phyloP scores from a whole-genome alignment of 2,888 invertebrate species.

The Luperina testacea region DNA sequence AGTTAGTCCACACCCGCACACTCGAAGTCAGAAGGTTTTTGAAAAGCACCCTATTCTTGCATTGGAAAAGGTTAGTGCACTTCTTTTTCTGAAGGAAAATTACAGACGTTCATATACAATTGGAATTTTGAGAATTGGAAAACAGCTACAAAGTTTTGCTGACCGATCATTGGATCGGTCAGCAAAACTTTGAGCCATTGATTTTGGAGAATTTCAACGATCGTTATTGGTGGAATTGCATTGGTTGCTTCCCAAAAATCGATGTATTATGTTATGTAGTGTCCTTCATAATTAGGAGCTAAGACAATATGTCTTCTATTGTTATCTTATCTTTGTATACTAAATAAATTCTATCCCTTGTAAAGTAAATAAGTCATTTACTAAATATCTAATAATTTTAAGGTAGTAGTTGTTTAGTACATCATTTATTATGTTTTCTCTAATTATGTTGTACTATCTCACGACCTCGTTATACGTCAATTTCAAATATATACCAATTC shows the following conservation, averaged over 20 bases:
- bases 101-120: conserved; percentile 21
- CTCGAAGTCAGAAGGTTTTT: conserved; percentile 43
- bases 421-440: no score
- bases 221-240: neutral
- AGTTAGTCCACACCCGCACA: conserved; percentile 66
- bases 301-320: neutral
- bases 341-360: neutral
- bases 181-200: conserved; percentile 9
- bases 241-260: neutral
- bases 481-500: neutral
- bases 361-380: neutral
- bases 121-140: conserved; percentile 4
- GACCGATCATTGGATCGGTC: no score
- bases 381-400: neutral
- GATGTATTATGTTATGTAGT: no score
- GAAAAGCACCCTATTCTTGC: conserved; percentile 43
- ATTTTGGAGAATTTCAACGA: neutral
- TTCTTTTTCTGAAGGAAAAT: conserved; percentile 17
- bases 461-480: no score
- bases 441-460: neutral
- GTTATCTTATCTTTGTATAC: neutral
- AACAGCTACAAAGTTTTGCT: conserved; percentile 33
- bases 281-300: no score
- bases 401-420: no score
- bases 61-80: conserved; percentile 24